phyloP scores from a whole-genome alignment of 2,888 invertebrate species.

The Morinoia aosen region DNA sequence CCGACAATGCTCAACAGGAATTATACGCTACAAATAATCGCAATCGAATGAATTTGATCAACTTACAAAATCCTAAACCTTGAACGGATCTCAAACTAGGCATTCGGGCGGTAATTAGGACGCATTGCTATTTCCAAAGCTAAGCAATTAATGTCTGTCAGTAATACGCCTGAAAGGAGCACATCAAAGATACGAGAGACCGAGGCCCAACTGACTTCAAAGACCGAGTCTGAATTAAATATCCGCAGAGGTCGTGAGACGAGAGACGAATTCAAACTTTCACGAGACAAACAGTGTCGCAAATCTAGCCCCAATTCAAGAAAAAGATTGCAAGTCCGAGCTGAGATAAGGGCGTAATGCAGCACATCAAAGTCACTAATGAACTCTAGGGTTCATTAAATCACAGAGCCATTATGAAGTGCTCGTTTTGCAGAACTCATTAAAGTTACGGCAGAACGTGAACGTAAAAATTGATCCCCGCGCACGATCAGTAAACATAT shows the following conservation, averaged over 20 bases:
- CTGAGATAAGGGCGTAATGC: not conserved
- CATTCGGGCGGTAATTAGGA: not conserved
- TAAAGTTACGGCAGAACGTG: not conserved
- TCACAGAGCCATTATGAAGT: constrained; percentile 27
- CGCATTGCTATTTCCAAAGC: not conserved
- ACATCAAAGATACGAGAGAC: not conserved
- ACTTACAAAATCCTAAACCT: not conserved
- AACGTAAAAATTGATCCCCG: constrained; percentile 12
- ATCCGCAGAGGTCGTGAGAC: not conserved
- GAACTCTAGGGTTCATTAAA: constrained; percentile 38
- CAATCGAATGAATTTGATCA: not conserved
- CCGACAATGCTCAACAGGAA: not conserved
- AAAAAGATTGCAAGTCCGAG: not conserved
- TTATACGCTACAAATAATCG: not conserved
- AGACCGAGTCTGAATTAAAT: not conserved
- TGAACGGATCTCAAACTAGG: not conserved
- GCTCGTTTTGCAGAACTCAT: constrained; percentile 35
- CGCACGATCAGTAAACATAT: constrained; percentile 7
- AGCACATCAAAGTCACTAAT: constrained; percentile 37
- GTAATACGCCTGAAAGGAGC: not conserved
- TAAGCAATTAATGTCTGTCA: not conserved
- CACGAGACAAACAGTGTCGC: not conserved
- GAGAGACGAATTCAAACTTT: constrained; percentile 1
- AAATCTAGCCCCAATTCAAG: not conserved
- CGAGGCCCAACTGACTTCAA: not conserved